Base-by-base conservation (phyloP, 2,888 invertebrate species). In the Drosophila maculinotata region DNA sequence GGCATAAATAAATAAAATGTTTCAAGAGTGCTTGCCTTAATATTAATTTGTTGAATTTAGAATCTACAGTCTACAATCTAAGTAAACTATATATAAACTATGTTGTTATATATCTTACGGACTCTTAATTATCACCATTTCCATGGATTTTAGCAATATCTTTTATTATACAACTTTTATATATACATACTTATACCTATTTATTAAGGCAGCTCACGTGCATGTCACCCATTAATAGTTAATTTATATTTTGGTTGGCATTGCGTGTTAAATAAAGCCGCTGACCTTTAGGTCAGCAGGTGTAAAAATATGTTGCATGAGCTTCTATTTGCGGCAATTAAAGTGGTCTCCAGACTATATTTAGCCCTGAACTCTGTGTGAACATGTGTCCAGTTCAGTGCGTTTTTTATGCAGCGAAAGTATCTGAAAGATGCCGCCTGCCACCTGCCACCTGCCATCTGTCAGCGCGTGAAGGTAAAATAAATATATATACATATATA, bases 321-420 rank as follows among this genome's bases (percentile, higher is more conserved):
- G 45, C 36, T 54, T 38, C 53, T 64, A 56, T 76, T 72, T 56
- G 33, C 30, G 42, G 52, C 53, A 25, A 42, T 51, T 49, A 54
- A 52, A 31, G 30, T 10, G 23, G 31, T 35, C 38, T n/a, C 6
- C 20, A 1, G 12, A 26, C 33, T 76, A 76, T 72, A 59, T 59
- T 71, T 56, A 39, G 59, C 35, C 17, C 38, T 8, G 6, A 38
- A 36, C 47, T 42, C 12, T 17, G 52, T 9, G 3, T 77, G n/a
- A n/a, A n/a, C n/a, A n/a, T n/a, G 63, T 59, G 69, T 88, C 87
- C 65, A 80, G 88, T 72, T 88, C 79, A 64, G 76, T 76, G 81
- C 86, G 87, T 79, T 90, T 89, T 88, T n/a, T n/a, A n/a, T 84
- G 76, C 56, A 89, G 74, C 57, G 83, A 89, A 25, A 39, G 30